phyloP scores from a whole-genome alignment of 2,797 vertebrate species.

The Coranthus polyacanthus region DNA sequence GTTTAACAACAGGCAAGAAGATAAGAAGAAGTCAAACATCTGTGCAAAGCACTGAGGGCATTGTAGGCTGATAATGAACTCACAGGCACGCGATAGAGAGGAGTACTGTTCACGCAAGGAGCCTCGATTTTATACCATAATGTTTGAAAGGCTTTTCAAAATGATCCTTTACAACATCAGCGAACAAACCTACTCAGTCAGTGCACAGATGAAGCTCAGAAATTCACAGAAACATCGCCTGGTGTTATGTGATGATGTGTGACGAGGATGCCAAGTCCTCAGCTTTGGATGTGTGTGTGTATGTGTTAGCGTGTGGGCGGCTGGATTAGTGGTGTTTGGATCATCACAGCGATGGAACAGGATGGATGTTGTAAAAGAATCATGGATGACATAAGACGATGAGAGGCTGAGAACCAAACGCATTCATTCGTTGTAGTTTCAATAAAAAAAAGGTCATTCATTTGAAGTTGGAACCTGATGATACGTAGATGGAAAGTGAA shows the following conservation, averaged over 20 bases:
- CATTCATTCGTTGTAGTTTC: too few species aligned
- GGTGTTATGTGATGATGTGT: slow-evolving; percentile 32
- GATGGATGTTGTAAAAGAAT: slow-evolving; percentile 21
- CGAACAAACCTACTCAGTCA: neutral
- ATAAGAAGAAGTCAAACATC: slow-evolving; percentile 35
- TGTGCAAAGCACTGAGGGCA: slow-evolving; percentile 2
- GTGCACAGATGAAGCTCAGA: neutral
- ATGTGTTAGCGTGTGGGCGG: slow-evolving; percentile 5
- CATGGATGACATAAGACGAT: slow-evolving; percentile 32
- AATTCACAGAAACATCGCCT: slow-evolving; percentile 3
- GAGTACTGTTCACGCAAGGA: neutral
- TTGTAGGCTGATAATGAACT: neutral
- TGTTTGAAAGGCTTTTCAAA: neutral
- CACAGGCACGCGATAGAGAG: neutral
- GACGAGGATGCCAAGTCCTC: slow-evolving; percentile 22
- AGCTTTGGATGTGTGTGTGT: slow-evolving; percentile 5
- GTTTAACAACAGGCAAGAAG: slow-evolving; percentile 2
- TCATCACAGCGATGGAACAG: slow-evolving; percentile 19
- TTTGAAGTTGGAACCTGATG: neutral
- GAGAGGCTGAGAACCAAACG: neutral
- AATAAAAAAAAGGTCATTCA: too few species aligned
- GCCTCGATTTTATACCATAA: neutral
- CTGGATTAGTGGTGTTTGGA: slow-evolving; percentile 43
- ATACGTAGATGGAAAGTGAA: neutral
- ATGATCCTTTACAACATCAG: neutral